phyloP scores from a whole-genome alignment of 2,113 vertebrate species.

The Guaruba guarouba region DNA sequence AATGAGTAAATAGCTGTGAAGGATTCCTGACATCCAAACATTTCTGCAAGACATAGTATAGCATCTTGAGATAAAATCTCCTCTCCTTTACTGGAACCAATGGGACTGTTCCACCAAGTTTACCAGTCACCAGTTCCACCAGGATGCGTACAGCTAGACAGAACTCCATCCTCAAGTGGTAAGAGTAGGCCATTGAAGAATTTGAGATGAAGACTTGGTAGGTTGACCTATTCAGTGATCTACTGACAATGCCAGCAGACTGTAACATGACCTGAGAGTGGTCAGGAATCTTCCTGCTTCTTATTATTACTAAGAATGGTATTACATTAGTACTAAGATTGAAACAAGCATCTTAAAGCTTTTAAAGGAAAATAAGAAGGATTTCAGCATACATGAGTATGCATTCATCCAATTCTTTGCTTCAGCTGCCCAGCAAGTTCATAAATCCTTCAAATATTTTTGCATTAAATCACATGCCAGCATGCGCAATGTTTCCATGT shows the following conservation, averaged over 20 bases:
- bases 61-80: neutral
- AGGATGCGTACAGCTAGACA: neutral
- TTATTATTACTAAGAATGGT: neutral
- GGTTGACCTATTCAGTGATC: neutral
- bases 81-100: neutral
- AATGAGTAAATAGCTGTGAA: neutral
- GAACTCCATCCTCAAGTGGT: neutral
- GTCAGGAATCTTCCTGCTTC: neutral
- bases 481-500: neutral
- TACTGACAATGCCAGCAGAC: neutral
- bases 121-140: neutral
- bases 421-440: neutral
- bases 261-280: neutral
- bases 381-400: neutral
- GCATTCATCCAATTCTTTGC: neutral
- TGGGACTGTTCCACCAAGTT: neutral
- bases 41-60: neutral
- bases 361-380: neutral
- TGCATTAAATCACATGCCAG: neutral
- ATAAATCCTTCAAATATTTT: slow-evolving; percentile 14
- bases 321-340: neutral
- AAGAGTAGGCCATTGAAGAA: neutral
- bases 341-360: neutral
- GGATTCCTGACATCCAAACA: neutral
- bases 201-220: neutral